phyloP scores from a whole-genome alignment of 2,797 vertebrate genomes.

The Vespertilio murinus region DNA sequence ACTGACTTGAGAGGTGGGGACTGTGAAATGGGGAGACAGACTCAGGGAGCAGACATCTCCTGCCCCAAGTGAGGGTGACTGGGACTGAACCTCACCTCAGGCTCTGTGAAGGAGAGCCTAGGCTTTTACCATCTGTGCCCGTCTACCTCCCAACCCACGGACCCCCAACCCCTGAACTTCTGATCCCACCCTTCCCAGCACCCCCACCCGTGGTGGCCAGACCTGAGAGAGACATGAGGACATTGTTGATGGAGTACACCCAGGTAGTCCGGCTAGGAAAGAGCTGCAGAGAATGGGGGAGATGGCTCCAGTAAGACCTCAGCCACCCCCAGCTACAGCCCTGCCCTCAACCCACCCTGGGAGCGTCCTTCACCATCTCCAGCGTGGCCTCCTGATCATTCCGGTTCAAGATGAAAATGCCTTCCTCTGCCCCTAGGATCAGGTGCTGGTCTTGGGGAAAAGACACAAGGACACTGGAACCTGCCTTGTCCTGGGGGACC shows the following conservation, averaged over 20 bases:
- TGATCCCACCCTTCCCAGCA: neutral
- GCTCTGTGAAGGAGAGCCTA: neutral
- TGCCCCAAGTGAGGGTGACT: neutral
- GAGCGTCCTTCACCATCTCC: constrained; percentile 88
- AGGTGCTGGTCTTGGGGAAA: constrained; percentile 88
- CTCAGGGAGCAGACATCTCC: neutral
- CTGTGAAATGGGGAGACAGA: constrained; percentile 17
- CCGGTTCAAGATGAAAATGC: constrained; percentile 92
- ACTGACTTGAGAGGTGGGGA: neutral
- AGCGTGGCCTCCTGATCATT: constrained; percentile 89
- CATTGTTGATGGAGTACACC: constrained; percentile 90
- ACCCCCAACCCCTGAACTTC: neutral
- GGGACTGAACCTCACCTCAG: neutral
- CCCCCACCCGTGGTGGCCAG: neutral
- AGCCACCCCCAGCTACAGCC: neutral
- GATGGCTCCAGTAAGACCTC: neutral
- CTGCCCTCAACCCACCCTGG: neutral
- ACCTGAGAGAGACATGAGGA: constrained; percentile 95
- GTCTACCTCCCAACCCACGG: neutral
- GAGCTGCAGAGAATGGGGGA: constrained; percentile 83
- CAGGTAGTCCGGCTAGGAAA: constrained; percentile 91
- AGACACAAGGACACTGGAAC: neutral
- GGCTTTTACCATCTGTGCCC: neutral
- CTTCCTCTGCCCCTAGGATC: constrained; percentile 92
- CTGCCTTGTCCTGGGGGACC: neutral